Evolutionary conservation across 2,888 invertebrate genomes (phyloP), one percentile per base, ranked within the genome.

Genomic region (Apoderus coryli): DNA sequence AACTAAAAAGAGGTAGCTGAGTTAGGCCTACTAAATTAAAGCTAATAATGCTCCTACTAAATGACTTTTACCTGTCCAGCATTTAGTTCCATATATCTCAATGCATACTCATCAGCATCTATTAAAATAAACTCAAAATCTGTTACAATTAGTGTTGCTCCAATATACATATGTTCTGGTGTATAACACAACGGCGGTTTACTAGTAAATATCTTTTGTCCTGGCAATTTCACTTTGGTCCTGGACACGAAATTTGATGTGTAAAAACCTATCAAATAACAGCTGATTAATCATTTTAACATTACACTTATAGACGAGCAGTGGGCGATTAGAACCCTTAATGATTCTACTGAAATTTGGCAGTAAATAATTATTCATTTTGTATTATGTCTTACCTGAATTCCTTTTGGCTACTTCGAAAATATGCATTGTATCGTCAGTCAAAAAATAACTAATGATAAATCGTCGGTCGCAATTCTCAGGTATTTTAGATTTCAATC

Each of bases 61-160:
- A n/a, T n/a, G n/a, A n/a, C n/a, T n/a, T n/a, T n/a, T n/a, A 84
- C 86, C 67, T 82, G 69, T 33, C 69, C 58, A 32, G 71, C 61
- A 55, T 86, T 66, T 4, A 76, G 50, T 55, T 92, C 90, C 88
- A 90, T 78, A 49, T 84, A 90, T 24, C 77, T 67, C 28, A 89
- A 57, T 0, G 86, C 81, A 49, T 84, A 92, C 48, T 84, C 79
- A 52, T 93, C 92, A 2, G 88, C 86, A 2, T 75, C 74, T 2
- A 72, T 63, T 15, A 93, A 63, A 27, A 77, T 61, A 54, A 92
- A 92, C 26, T 73, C 57, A 48, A 84, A 86, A 41, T 74, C 72
- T 50, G 79, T 78, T 10, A 92, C 65, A 22, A 74, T 72, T 25
- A 92, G 47, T 25, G 69, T 69, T 12, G 81, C 78, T 2, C 92